Conservation (phyloP, 2,113 vertebrate genomes). For the Cyanoliseus patagonus region DNA sequence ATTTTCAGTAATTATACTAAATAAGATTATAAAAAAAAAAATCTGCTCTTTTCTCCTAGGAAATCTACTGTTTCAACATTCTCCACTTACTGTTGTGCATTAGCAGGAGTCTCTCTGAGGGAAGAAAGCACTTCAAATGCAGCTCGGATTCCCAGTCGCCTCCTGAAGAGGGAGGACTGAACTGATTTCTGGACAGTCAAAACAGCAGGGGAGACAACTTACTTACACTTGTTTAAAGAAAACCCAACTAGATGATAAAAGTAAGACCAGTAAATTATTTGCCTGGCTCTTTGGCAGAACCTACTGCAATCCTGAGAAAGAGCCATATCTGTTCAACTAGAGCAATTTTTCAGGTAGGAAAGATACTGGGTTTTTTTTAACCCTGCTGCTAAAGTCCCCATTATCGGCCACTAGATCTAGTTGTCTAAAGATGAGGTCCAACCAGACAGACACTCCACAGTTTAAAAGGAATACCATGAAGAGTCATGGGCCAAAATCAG, state of each 20-base stretch:
- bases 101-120: neutral
- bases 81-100: constrained; percentile 53
- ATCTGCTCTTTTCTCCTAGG: neutral
- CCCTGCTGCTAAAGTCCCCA: neutral
- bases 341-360: neutral
- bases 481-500: neutral
- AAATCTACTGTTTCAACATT: neutral
- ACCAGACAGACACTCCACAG: neutral
- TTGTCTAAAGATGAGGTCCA: neutral
- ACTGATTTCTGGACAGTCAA: constrained; percentile 84
- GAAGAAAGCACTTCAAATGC: constrained; percentile 89
- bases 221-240: neutral
- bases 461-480: neutral
- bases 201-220: neutral
- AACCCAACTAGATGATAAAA: neutral
- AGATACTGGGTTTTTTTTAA: neutral
- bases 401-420: neutral
- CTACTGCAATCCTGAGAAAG: neutral
- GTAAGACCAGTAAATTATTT: neutral
- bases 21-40: neutral
- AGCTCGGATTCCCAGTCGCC: constrained; percentile 88
- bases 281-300: neutral
- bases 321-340: neutral
- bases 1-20: neutral
- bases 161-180: constrained; percentile 89